Evolutionary conservation across 2,113 vertebrate species (phyloP), one percentile per base, ranked within the genome.

Genomic region (Irena cyanogastra): DNA sequence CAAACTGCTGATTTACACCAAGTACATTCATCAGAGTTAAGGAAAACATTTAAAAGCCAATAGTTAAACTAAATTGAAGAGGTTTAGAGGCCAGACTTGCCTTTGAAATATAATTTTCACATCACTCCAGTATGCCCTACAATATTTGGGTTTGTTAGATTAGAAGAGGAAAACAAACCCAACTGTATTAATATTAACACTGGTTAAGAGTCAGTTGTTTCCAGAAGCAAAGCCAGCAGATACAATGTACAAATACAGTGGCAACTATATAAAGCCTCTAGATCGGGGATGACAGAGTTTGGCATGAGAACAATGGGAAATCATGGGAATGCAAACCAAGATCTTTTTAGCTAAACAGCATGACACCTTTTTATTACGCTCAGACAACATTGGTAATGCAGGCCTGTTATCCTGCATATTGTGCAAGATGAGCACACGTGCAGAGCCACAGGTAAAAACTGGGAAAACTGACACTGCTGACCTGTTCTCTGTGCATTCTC

Each of bases 141-240:
- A 61, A 52, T 57, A 82, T 77, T 44, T 33, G 11, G 0, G 5
- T 76, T 78, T 71, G 47, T 44, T 89, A 53, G 28, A 87, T 66
- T 12, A 54, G 41, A 72, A 65, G 30, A 37, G 26, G 30, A 44
- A 35, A 45, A 61, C n/a, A 33, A 41, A 3, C 7, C 30, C 30
- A 42, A 20, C 15, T 50, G 27, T 4, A 39, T 75, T 68, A 39
- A 27, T 61, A 81, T 41, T 15, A 93, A 42, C 33, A 47, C 3
- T 52, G 45, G 30, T 79, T 68, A 90, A 53, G 31, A 76, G 54
- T 14, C 61, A 44, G 44, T 41, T 17, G 22, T 30, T 78, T 76
- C 61, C 74, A 85, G 89, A 91, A 79, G 81, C 70, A 71, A 41
- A 94, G 84, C 37, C 94, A 96, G 49, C 50, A 61, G 41, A 84